phyloP scores from a whole-genome alignment of 2,888 invertebrate genomes.

The Apotomis capreana region DNA sequence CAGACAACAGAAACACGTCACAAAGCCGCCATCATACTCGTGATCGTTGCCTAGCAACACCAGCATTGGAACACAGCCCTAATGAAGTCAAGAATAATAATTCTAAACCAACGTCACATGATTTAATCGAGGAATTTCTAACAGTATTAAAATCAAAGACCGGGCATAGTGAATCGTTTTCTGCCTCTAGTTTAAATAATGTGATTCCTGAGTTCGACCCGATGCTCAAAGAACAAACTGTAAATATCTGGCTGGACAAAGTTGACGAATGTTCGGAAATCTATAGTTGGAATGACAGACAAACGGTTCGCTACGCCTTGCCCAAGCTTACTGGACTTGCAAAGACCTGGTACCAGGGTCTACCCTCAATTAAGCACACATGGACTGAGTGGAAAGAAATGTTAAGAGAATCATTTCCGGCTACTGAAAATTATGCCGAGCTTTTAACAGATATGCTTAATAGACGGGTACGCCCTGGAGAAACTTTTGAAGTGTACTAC shows the following conservation, averaged over 20 bases:
- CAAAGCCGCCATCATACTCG: background rate
- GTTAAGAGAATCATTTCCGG: constrained; percentile 4
- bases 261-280: constrained; percentile 18
- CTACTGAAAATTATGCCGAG: constrained; percentile 7
- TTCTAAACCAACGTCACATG: too few species aligned
- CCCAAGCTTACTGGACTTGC: constrained; percentile 33
- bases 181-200: constrained; percentile 6
- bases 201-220: constrained; percentile 29
- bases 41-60: constrained; percentile 2
- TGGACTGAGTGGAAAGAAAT: constrained; percentile 37
- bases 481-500: constrained; percentile 3
- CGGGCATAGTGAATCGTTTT: constrained; percentile 5
- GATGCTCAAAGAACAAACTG: background rate
- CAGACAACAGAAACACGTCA: background rate
- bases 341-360: constrained; percentile 39
- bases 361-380: constrained; percentile 27
- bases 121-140: too few species aligned
- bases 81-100: too few species aligned
- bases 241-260: too few species aligned
- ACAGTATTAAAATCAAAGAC: background rate
- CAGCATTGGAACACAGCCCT: background rate
- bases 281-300: constrained; percentile 28
- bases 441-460: constrained; percentile 8
- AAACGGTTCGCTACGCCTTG: constrained; percentile 37
- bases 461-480: constrained; percentile 9